Evolutionary conservation across 1,140 invertebrate species (phyloP).

Genomic region (Ganaspis sp.): DNA sequence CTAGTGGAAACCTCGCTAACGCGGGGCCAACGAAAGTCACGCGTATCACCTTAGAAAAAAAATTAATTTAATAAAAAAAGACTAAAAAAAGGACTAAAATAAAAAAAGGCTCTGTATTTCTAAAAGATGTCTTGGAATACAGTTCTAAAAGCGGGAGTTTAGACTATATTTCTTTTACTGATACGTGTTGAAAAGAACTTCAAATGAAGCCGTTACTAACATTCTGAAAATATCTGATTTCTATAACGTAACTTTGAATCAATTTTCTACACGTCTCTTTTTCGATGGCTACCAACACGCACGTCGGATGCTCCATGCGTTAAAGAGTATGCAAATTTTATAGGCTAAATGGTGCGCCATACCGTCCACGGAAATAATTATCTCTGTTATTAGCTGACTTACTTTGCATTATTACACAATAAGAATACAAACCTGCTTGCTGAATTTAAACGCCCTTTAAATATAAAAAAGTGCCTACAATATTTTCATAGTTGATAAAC

Average conservation of each 20-base stretch:
- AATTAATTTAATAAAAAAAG: no score
- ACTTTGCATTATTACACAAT: constrained; percentile 37
- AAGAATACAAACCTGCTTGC: background rate
- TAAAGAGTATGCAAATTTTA: constrained; percentile 65
- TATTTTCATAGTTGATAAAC: no score
- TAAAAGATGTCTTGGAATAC: no score
- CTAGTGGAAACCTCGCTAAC: no score
- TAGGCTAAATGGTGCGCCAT: constrained; percentile 62
- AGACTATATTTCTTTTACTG: background rate
- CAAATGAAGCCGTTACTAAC: background rate
- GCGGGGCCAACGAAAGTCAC: no score
- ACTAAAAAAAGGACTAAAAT: no score
- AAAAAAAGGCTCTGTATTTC: no score
- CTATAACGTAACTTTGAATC: constrained; percentile 5
- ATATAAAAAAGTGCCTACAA: no score
- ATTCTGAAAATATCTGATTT: background rate
- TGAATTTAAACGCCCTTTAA: no score
- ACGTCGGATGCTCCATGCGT: constrained; percentile 41
- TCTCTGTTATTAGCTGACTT: constrained; percentile 55
- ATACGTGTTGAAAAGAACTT: background rate
- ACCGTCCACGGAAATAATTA: constrained; percentile 64
- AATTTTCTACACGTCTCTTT: constrained; percentile 25
- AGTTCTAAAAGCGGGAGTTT: background rate
- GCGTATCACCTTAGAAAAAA: no score
- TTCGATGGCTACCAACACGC: constrained; percentile 7